Evolutionary conservation across 2,888 invertebrate genomes (phyloP).

Genomic region (Hirudinaria manillensis): DNA sequence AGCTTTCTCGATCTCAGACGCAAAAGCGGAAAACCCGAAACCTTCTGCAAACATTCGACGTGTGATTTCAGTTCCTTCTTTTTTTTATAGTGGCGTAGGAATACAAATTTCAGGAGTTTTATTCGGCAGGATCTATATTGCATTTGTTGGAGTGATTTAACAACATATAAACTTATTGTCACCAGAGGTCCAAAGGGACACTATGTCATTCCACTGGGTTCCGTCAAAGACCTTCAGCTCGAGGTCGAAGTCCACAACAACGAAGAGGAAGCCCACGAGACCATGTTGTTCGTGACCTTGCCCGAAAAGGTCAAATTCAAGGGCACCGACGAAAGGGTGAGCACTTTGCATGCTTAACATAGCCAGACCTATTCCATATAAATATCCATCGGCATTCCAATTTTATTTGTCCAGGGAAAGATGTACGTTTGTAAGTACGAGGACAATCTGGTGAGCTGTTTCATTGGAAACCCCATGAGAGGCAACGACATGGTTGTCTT

Average conservation of each 20-base stretch:
- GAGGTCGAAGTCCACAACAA: conserved; percentile 70
- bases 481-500: conserved; percentile 10
- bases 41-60: too few species aligned
- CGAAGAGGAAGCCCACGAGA: conserved; percentile 62
- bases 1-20: too few species aligned
- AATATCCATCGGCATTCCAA: not conserved
- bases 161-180: too few species aligned
- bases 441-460: conserved; percentile 7
- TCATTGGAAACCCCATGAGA: conserved; percentile 20
- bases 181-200: conserved; percentile 8
- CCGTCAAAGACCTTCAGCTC: conserved; percentile 50
- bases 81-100: too few species aligned
- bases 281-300: conserved; percentile 36
- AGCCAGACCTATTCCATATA: too few species aligned
- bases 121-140: too few species aligned
- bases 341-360: not conserved
- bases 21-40: too few species aligned
- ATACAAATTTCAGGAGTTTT: too few species aligned
- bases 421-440: conserved; percentile 19
- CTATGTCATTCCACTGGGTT: conserved; percentile 32
- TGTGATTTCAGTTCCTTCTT: too few species aligned
- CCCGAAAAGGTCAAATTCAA: conserved; percentile 33
- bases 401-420: conserved; percentile 14
- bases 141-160: too few species aligned
- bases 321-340: conserved; percentile 34